Evolutionary conservation across 2,113 vertebrate genomes (phyloP).

Genomic region (Mellivora capensis): DNA sequence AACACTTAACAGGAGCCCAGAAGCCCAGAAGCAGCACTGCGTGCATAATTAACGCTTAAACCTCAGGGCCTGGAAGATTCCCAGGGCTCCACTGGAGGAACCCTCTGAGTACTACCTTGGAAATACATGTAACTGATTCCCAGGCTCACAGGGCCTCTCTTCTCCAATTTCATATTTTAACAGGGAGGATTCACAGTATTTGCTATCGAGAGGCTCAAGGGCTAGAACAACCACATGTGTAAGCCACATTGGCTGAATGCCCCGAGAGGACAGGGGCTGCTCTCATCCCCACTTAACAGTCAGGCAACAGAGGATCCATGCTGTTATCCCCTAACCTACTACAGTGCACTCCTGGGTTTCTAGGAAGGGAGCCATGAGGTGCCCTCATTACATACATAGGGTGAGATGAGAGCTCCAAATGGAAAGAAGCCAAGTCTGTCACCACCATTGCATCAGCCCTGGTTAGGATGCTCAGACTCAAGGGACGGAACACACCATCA

Average conservation of each 20-base stretch:
- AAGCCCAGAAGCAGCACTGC: background rate
- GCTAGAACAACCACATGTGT: background rate
- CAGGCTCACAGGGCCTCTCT: background rate
- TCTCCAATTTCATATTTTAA: background rate
- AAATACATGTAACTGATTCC: background rate
- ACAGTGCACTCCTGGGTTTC: background rate
- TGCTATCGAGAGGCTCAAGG: background rate
- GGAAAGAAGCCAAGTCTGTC: background rate
- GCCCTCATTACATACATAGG: background rate
- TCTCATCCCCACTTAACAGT: background rate
- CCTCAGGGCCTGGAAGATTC: conserved; percentile 33
- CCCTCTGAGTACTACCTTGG: background rate
- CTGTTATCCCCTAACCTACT: background rate
- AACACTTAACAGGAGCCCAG: background rate
- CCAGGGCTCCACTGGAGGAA: background rate
- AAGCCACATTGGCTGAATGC: background rate
- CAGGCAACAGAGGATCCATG: background rate
- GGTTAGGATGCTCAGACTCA: background rate
- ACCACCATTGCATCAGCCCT: background rate
- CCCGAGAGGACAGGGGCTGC: background rate
- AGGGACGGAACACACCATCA: background rate
- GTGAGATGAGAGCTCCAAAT: background rate
- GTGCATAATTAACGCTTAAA: conserved; percentile 29
- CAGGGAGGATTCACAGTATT: background rate
- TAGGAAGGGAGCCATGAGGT: background rate